These are phyloP conservation scores for Stictocephala bisonia DNA, from an alignment of 2,888 invertebrate species.

Conservation along the genomic window DNA sequence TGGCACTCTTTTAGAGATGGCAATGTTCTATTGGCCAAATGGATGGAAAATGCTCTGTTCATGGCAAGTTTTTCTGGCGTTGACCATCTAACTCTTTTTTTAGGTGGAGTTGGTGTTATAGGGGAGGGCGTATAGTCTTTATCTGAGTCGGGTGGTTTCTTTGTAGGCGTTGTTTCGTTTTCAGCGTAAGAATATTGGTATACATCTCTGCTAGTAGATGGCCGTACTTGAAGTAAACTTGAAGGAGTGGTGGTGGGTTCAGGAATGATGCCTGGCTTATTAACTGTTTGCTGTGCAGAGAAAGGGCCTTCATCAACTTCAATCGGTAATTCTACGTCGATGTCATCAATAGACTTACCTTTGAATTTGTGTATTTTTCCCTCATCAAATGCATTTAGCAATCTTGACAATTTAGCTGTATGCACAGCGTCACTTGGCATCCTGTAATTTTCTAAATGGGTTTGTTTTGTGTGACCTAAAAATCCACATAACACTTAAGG, in stretches of 20 bases:
- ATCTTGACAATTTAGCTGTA: background rate
- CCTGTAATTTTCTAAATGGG: background rate
- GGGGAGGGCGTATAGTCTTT: too few relatives aligned
- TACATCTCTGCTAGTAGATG: too few relatives aligned
- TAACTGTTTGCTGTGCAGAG: background rate
- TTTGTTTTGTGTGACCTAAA: background rate
- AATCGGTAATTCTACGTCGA: background rate
- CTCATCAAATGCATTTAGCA: background rate
- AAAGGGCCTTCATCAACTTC: background rate
- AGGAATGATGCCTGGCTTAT: too few relatives aligned
- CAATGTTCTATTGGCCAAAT: background rate
- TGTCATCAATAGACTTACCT: constrained; percentile 2
- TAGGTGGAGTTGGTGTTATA: background rate
- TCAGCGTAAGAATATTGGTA: too few relatives aligned
- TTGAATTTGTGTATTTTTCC: constrained; percentile 1
- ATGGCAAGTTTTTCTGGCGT: background rate
- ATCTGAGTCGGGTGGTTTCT: too few relatives aligned
- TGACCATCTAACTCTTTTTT: background rate
- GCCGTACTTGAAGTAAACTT: too few relatives aligned
- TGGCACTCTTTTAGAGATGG: background rate
- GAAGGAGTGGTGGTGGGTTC: too few relatives aligned
- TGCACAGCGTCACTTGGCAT: background rate
- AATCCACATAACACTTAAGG: background rate
- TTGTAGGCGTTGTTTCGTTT: too few relatives aligned
- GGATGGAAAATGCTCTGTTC: background rate